Evolutionary conservation across 2,797 vertebrate species (phyloP).

Genomic region (Coluber constrictor): DNA sequence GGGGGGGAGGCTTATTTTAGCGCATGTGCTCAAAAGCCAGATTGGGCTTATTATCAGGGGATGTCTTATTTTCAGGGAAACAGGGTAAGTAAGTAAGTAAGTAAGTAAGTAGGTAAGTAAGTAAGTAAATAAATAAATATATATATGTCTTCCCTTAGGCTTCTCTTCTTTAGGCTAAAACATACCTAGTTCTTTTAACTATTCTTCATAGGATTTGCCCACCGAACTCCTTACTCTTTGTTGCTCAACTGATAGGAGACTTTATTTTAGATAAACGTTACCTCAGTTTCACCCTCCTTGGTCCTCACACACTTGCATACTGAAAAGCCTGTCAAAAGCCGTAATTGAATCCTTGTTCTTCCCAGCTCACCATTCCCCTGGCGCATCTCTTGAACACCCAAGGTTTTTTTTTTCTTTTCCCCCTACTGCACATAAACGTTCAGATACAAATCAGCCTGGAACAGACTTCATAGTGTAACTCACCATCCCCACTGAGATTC

Average conservation of each 20-base stretch:
- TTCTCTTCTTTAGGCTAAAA: not conserved
- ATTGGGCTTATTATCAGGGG: too few relatives aligned
- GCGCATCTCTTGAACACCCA: not conserved
- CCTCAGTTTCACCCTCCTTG: not conserved
- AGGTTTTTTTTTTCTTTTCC: not conserved
- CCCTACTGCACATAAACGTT: slow-evolving; percentile 7
- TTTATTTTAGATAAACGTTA: not conserved
- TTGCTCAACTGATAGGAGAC: not conserved
- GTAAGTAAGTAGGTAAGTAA: too few relatives aligned
- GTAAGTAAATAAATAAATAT: too few relatives aligned
- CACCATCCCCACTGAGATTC: slow-evolving; percentile 14
- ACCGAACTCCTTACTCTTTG: not conserved
- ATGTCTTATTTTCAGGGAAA: too few relatives aligned
- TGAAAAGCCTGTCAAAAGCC: not conserved
- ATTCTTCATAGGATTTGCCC: not conserved
- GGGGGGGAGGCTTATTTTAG: too few relatives aligned
- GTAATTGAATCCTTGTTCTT: not conserved
- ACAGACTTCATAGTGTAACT: not conserved
- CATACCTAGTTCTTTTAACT: not conserved
- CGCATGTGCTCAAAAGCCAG: too few relatives aligned
- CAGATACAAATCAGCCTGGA: slow-evolving; percentile 1
- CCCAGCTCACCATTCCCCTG: not conserved
- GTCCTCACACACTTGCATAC: not conserved
- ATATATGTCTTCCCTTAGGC: not conserved
- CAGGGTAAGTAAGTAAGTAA: too few relatives aligned